A percentile compares a stretch with the other conserved stretches of the same genome.
phyloP scores from a whole-genome alignment of 2,797 vertebrate species.

The Podarcis siculus region DNA sequence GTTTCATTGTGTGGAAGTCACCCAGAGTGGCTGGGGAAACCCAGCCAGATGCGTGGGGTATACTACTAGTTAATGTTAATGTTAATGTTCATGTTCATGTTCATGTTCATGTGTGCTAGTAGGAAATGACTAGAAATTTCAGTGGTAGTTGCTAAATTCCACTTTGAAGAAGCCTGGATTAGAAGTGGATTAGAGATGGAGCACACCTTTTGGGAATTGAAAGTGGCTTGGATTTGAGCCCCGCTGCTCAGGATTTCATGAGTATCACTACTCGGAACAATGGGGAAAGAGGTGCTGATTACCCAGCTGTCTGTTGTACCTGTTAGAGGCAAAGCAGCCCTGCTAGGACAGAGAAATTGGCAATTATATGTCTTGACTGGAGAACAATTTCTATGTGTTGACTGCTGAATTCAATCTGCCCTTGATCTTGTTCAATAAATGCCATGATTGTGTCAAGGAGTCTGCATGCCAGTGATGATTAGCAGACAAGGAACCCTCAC shows the following conservation, averaged over 20 bases:
- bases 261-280: background rate
- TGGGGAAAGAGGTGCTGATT: background rate
- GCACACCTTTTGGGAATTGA: background rate
- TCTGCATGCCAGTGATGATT: background rate
- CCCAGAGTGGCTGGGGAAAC: too few relatives aligned
- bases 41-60: too few relatives aligned
- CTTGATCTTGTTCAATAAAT: background rate
- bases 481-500: background rate
- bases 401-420: background rate
- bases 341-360: background rate
- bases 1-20: too few relatives aligned
- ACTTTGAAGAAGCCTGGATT: too few relatives aligned
- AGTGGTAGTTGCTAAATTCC: background rate
- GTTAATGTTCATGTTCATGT: too few relatives aligned
- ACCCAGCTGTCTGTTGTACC: background rate
- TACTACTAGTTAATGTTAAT: too few relatives aligned
- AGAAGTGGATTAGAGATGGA: background rate
- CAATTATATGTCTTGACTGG: background rate
- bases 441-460: background rate
- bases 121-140: background rate
- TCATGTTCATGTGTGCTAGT: too few relatives aligned
- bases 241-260: background rate
- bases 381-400: background rate
- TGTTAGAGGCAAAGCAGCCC: background rate
- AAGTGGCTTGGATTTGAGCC: background rate